Conservation (phyloP, 35 echinoderm and acorn worm genomes). For the Chiridota heheva region DNA sequence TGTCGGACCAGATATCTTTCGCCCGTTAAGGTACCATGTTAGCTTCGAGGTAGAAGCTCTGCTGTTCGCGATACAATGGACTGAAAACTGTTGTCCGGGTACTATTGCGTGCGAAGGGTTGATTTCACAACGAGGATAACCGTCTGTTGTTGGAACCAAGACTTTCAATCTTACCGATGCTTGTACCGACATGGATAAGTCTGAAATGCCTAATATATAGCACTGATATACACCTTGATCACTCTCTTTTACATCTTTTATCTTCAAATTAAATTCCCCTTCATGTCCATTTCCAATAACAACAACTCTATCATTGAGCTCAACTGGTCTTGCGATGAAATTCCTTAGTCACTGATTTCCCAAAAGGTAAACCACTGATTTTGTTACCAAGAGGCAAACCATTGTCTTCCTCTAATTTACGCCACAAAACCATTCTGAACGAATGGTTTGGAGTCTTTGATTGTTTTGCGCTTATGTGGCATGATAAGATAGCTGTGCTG, state of each 20-base stretch:
- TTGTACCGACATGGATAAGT: conserved; percentile 17
- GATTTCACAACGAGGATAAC: conserved; percentile 22
- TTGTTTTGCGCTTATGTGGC: too few species aligned
- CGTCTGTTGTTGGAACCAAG: conserved; percentile 13
- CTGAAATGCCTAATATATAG: not conserved
- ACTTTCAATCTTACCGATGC: conserved; percentile 14
- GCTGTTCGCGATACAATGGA: conserved; percentile 16
- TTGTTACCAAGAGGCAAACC: too few species aligned
- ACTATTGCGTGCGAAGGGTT: not conserved
- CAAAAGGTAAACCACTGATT: too few species aligned
- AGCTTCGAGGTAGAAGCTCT: conserved; percentile 11
- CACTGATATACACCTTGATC: conserved; percentile 39
- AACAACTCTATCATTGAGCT: too few species aligned
- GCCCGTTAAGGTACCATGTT: conserved; percentile 25
- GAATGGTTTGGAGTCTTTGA: too few species aligned
- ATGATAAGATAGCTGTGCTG: too few species aligned
- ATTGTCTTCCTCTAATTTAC: too few species aligned
- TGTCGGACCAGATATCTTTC: conserved; percentile 5
- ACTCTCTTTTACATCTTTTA: conserved; percentile 2
- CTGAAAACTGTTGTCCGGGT: conserved; percentile 3
- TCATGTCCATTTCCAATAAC: too few species aligned
- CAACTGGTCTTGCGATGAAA: too few species aligned
- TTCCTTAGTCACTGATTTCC: too few species aligned
- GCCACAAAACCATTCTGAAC: too few species aligned
- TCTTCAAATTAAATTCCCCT: conserved; percentile 11